Base-by-base conservation (phyloP, 2,113 vertebrate genomes). In the Plectropomus leopardus region DNA sequence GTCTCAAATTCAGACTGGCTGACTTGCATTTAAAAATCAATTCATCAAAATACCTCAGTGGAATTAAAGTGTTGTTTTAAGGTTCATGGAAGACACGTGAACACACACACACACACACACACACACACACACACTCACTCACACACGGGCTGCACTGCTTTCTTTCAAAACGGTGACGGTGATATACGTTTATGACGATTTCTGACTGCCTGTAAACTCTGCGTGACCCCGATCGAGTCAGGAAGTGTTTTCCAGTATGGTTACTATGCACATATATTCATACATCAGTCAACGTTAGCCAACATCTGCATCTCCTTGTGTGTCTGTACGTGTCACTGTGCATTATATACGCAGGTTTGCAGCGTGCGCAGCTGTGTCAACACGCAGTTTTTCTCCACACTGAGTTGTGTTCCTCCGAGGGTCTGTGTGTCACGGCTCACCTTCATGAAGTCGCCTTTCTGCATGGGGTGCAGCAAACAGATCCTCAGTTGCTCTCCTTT, bases 371-470 rank as follows among this genome's bases (percentile, higher is more conserved):
- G 71, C 82, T 90, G 76, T 76, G 82, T 85, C 83, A 88, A 76
- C 80, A 77, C 44, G 19, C 2, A 7, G 1, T 44, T 82, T 65
- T 30, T 14, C 70, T 45, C 2, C 54, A 59, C 54, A 32, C 21
- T 15, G 14, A 70, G 47, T 53, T 32, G 23, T 32, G 13, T 63
- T 1, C 10, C 23, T 76, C 44, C 48, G 15, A 69, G 4, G 5
- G 32, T 48, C 16, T 3, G 21, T 40, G 53, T 40, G 44, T 65
- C 53, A 17, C 34, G 40, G 23, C 89, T 94, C 94, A 99, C 98
- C 96, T 93, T 94, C 97, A 99, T 98, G 55, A 99, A 98, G 30
- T 92, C 55, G 5, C 92, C 93, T 88, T 95, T 96, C 93, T 99
- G 98, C 1, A 79, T 91, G 1, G 98, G 98, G 75, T 96, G 95